Evolutionary conservation across 2,888 invertebrate genomes (phyloP).

Genomic region (Megamerina dolium): DNA sequence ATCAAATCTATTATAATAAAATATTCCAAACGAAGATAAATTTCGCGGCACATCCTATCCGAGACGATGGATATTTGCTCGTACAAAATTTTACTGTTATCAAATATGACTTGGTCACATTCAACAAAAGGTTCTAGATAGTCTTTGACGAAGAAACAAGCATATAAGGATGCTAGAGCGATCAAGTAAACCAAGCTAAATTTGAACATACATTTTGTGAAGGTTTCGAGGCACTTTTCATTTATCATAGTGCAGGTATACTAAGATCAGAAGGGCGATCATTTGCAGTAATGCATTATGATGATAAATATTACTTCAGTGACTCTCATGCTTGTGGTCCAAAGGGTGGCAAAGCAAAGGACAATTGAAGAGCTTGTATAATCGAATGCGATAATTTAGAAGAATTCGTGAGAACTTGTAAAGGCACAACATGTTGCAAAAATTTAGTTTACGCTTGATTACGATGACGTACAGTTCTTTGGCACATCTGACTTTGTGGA

Average conservation of each 20-base stretch:
- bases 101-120: slow-evolving; percentile 8
- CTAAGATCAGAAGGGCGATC: neutral
- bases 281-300: neutral
- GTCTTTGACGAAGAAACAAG: slow-evolving; percentile 11
- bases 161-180: no score
- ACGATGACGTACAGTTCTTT: slow-evolving; percentile 20
- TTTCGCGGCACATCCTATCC: neutral
- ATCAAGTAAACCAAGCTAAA: no score
- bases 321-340: slow-evolving; percentile 26
- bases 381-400: no score
- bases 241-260: slow-evolving; percentile 8
- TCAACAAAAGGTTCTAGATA: slow-evolving; percentile 6
- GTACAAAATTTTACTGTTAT: slow-evolving; percentile 12
- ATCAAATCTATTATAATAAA: slow-evolving; percentile 13
- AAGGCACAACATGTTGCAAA: slow-evolving; percentile 18
- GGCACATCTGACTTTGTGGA: slow-evolving; percentile 10
- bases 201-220: slow-evolving; percentile 4
- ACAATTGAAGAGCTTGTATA: slow-evolving; percentile 16
- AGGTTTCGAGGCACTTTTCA: slow-evolving; percentile 9
- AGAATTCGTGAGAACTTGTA: no score
- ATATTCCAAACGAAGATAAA: neutral
- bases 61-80: slow-evolving; percentile 8
- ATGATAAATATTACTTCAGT: slow-evolving; percentile 21
- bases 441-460: slow-evolving; percentile 9
- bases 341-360: slow-evolving; percentile 18